Evolutionary conservation across 1,140 invertebrate species (phyloP).

Genomic region (Heliothis subflexa): DNA sequence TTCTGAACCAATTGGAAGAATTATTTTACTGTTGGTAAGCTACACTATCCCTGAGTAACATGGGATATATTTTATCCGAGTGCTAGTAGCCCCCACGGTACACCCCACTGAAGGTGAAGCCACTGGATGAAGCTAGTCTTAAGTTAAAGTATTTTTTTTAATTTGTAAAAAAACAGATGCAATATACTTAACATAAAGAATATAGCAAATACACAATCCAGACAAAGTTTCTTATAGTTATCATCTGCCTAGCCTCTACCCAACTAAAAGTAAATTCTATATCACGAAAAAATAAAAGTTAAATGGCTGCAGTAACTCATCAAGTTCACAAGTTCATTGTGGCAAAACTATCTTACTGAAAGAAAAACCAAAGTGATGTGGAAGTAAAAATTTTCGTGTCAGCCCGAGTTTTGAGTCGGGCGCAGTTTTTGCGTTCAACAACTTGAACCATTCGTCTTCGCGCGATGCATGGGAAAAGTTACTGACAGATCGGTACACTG

Average conservation of each 20-base stretch:
- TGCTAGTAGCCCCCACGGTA: background rate
- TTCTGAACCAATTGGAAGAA: no score
- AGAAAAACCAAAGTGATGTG: conserved; percentile 42
- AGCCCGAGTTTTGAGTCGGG: conserved; percentile 24
- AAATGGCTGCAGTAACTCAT: conserved; percentile 20
- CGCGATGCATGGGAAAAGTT: conserved; percentile 77
- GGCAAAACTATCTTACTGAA: conserved; percentile 19
- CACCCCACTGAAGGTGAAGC: no score
- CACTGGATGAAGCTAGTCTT: no score
- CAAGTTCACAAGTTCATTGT: conserved; percentile 40
- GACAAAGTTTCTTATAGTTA: no score
- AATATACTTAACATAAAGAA: no score
- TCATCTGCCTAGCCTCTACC: no score
- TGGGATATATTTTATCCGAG: no score
- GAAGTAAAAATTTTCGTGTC: conserved; percentile 46
- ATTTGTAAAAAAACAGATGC: no score
- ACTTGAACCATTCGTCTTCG: conserved; percentile 79
- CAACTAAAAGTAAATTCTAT: background rate
- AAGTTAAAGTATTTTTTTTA: no score
- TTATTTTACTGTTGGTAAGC: no score
- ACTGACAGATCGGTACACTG: conserved; percentile 71
- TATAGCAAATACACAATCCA: no score
- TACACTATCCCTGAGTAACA: no score
- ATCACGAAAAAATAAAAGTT: conserved; percentile 25
- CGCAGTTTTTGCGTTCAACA: conserved; percentile 71